Base-by-base conservation (phyloP, 2,888 invertebrate genomes). In the Muscina levida region DNA sequence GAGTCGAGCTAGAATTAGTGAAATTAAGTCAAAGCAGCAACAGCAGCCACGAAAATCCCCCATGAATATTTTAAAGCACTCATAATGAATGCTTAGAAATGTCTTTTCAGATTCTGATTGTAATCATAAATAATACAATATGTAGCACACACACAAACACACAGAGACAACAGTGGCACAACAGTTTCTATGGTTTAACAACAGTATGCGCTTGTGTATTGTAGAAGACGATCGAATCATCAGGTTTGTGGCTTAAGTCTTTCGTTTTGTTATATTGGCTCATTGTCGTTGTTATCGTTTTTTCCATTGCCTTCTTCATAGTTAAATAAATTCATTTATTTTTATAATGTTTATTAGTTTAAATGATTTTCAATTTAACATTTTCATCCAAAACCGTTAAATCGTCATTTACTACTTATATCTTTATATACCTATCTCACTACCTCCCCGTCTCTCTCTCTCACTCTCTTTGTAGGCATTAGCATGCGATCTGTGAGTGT, bases 241-340 rank as follows among this genome's bases (percentile, higher is more conserved):
- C 76, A 66, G 37, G 80, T 77, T 80, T 77, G 72, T 59, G 57
- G 70, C 70, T 80, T 70, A 80, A 70, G 70, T 80, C 72, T 76
- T 80, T 77, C 68, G 79, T 70, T 72, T 10, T 11, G 10, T 62
- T 46, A 37, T 13, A 44, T 31, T 15, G 39, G 48, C 8, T 73
- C 67, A 72, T 76, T 44, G 46, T 68, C 39, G 71, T 53, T 73
- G 73, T 62, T 62, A 42, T 62, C 42, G 22, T 53, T 53, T 24
- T 24, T 13, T 11, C 6, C 39, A 39, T 31, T 31, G 31, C 26
- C 1, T 24, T 4, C 26, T 3, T 8, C 13, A 22, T 22, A 37
- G 42, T 77, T 59, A 46, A 74, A 71, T 71, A 19, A 74, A 77
- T 56, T 80, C 56, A 65, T 79, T 79, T 56, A 53, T 78, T 42